Evolutionary conservation across 1,140 invertebrate genomes (phyloP).

Genomic region (Riptortus pedestris): DNA sequence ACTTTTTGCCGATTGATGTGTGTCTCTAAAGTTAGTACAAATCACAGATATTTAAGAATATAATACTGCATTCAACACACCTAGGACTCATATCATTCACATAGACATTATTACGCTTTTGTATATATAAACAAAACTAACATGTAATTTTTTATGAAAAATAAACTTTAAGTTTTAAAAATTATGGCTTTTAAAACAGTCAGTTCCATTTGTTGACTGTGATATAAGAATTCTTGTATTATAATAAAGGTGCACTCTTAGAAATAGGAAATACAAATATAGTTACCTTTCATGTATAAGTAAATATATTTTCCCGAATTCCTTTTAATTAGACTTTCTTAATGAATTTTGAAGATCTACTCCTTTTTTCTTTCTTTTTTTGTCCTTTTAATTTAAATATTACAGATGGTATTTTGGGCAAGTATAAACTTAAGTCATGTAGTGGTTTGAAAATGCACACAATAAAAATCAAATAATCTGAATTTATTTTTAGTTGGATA

Average conservation of each 20-base stretch:
- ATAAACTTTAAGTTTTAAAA: conserved; percentile 7
- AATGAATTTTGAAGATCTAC: too few species aligned
- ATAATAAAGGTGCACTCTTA: conserved; percentile 12
- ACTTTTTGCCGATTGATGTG: conserved; percentile 1
- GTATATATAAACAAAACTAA: conserved; percentile 1
- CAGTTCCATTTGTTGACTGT: conserved; percentile 22
- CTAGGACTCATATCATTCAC: conserved; percentile 11
- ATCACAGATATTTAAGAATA: not conserved
- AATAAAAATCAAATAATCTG: too few species aligned
- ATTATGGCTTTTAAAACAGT: conserved; percentile 19
- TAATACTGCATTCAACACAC: not conserved
- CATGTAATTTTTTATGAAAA: conserved; percentile 14
- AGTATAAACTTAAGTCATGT: too few species aligned
- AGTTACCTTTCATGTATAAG: too few species aligned
- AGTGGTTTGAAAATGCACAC: too few species aligned
- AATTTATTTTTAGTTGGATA: too few species aligned
- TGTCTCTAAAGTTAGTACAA: conserved; percentile 8
- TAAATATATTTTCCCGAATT: too few species aligned
- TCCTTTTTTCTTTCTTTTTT: too few species aligned
- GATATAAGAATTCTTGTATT: conserved; percentile 6
- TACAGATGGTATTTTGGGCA: too few species aligned
- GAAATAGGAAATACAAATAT: conserved; percentile 6
- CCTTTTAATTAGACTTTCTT: too few species aligned
- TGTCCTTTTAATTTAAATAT: too few species aligned
- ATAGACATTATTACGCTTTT: conserved; percentile 7